Conservation (phyloP, 2,797 vertebrate species). For the Cottoperca gobio region DNA sequence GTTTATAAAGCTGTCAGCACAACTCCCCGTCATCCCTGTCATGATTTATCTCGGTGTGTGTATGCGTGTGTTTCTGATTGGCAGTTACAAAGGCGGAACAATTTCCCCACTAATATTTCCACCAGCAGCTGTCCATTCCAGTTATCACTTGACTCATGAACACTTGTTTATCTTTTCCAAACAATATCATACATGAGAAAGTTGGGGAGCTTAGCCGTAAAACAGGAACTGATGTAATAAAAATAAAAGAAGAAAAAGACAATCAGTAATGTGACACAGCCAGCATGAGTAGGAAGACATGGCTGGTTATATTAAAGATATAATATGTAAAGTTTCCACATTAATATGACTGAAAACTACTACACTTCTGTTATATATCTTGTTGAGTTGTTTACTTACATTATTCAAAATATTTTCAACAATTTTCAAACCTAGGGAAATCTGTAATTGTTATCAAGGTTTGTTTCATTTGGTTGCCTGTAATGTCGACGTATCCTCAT, state of each 20-base stretch:
- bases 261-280: conserved; percentile 8
- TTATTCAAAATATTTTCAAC: too few species aligned
- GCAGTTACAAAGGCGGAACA: conserved; percentile 69
- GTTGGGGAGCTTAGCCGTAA: conserved; percentile 25
- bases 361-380: too few species aligned
- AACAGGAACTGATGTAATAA: conserved; percentile 7
- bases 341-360: too few species aligned
- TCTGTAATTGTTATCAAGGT: too few species aligned
- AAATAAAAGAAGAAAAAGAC: background rate
- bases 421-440: too few species aligned
- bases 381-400: too few species aligned
- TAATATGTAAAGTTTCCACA: too few species aligned
- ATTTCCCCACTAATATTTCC: conserved; percentile 66
- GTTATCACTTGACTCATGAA: conserved; percentile 44
- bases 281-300: conserved; percentile 1
- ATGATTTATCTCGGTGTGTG: conserved; percentile 46
- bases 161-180: conserved; percentile 49
- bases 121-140: conserved; percentile 58
- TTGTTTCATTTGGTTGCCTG: too few species aligned
- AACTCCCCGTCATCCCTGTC: conserved; percentile 53
- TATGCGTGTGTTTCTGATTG: conserved; percentile 49
- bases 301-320: conserved; percentile 8
- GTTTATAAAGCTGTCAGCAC: conserved; percentile 73
- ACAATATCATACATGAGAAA: conserved; percentile 30
- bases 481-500: too few species aligned